phyloP scores from a whole-genome alignment of 2,797 vertebrate genomes.

The Cossypha caffra region DNA sequence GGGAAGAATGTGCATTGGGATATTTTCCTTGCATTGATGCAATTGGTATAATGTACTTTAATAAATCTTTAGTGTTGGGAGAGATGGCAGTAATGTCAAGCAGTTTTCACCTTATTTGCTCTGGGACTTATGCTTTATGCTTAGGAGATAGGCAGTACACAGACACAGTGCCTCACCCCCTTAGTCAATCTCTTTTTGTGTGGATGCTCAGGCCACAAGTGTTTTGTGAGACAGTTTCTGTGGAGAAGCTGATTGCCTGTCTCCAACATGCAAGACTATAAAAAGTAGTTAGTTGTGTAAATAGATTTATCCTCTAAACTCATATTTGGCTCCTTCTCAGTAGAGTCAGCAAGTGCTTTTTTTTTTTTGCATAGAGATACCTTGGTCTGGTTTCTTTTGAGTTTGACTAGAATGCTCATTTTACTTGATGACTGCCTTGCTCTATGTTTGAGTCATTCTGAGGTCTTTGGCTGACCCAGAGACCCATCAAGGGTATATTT shows the following conservation, averaged over 20 bases:
- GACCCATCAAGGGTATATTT: slow-evolving; percentile 15
- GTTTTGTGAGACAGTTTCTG: background rate
- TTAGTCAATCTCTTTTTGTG: background rate
- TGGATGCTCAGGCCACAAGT: background rate
- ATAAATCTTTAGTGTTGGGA: background rate
- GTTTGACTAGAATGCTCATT: background rate
- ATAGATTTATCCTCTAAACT: background rate
- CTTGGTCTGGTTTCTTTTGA: background rate
- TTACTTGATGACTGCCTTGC: background rate
- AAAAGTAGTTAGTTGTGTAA: background rate
- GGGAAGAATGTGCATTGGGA: background rate
- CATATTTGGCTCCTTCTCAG: rapidly evolving
- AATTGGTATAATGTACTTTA: background rate
- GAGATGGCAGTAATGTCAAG: background rate
- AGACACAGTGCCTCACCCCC: background rate
- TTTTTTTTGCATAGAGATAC: background rate
- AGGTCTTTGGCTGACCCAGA: background rate
- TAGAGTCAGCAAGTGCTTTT: background rate
- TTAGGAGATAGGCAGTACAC: background rate
- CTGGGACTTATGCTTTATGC: background rate
- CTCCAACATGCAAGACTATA: background rate
- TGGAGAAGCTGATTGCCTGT: background rate
- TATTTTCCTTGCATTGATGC: background rate
- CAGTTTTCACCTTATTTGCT: background rate
- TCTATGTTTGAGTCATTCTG: background rate